Evolutionary conservation across 2,113 vertebrate species (phyloP).

Genomic region (Pterocles orientalis): DNA sequence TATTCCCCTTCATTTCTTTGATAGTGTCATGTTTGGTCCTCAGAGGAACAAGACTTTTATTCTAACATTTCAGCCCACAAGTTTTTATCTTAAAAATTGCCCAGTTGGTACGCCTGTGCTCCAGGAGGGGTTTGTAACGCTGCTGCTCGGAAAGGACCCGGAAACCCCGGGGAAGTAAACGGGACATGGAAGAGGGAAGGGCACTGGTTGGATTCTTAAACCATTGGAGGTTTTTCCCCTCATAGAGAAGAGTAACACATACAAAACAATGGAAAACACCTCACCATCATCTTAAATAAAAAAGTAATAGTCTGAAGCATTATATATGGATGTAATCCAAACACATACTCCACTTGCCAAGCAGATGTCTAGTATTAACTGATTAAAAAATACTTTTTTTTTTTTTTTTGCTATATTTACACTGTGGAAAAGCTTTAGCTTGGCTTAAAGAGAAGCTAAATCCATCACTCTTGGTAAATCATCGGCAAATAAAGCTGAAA

Average conservation of each 20-base stretch:
- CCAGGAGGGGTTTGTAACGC: neutral
- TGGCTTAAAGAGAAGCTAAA: slow-evolving; percentile 47
- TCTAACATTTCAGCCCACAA: neutral
- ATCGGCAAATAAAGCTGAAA: neutral
- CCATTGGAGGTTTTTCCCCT: neutral
- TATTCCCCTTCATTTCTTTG: neutral
- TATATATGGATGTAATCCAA: neutral
- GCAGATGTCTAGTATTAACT: slow-evolving; percentile 41
- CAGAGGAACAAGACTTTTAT: neutral
- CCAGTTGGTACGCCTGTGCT: neutral
- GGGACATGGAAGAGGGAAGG: neutral
- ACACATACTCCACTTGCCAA: neutral
- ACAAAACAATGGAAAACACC: slow-evolving; percentile 11
- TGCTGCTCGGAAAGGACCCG: neutral
- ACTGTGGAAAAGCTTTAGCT: slow-evolving; percentile 44
- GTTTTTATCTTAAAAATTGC: neutral
- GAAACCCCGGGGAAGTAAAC: neutral
- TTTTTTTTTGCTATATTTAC: slow-evolving; percentile 17
- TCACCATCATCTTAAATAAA: neutral
- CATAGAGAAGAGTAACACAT: neutral
- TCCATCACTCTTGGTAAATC: neutral
- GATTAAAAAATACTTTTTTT: slow-evolving; percentile 46
- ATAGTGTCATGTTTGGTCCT: neutral
- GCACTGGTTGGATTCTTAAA: neutral
- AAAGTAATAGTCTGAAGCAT: neutral